Conservation (phyloP, 2,797 vertebrate genomes). For the Xiphorhynchus erythropygius region DNA sequence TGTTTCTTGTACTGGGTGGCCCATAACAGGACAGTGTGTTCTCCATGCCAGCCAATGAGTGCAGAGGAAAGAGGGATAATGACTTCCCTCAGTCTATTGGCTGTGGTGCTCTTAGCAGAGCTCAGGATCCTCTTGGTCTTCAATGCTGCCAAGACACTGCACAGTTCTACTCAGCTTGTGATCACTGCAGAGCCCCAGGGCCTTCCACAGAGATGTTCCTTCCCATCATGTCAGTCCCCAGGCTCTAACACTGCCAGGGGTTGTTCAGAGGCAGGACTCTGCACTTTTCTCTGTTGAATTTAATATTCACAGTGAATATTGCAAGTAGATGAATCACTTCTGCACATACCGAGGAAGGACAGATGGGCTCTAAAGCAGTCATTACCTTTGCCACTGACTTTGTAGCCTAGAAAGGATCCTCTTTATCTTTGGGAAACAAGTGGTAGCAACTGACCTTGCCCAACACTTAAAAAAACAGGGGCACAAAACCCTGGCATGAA, state of each 20-base stretch:
- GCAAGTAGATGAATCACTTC: not conserved
- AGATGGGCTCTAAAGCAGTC: not conserved
- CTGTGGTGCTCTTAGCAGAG: not conserved
- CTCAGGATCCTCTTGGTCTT: not conserved
- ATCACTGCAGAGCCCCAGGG: not conserved
- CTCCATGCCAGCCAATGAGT: not conserved
- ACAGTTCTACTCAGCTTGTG: not conserved
- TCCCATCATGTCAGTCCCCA: not conserved
- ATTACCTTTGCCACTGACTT: not conserved
- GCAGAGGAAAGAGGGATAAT: not conserved
- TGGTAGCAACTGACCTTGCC: not conserved
- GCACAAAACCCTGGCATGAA: not conserved
- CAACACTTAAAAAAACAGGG: not conserved
- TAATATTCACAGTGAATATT: not conserved
- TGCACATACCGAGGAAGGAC: not conserved
- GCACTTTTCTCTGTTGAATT: not conserved
- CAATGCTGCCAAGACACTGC: not conserved
- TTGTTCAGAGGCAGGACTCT: not conserved
- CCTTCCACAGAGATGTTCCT: not conserved
- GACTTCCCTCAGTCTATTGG: not conserved
- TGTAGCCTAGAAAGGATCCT: not conserved
- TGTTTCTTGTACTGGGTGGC: not conserved
- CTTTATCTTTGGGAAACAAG: not conserved
- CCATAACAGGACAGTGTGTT: not conserved
- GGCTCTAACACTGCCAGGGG: not conserved